Evolutionary conservation across 2,113 vertebrate genomes (phyloP), one percentile per base, ranked within the genome.

Genomic region (Tyto alba): DNA sequence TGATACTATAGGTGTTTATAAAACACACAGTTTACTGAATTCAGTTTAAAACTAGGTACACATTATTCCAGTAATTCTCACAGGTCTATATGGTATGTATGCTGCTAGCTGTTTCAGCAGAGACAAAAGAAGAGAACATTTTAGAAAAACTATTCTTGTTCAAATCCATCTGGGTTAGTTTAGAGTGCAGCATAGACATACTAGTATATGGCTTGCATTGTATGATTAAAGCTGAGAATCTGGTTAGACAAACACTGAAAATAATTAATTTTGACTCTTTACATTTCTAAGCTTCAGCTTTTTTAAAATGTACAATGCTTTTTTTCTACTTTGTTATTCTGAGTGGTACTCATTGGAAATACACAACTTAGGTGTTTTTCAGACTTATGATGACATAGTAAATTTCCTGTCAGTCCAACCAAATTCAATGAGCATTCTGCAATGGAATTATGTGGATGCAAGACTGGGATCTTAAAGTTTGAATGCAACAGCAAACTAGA

Each of bases 101-200:
- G 53, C 76, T 72, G 40, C 85, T 79, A 48, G 88, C 81, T 90
- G 47, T 94, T 97, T 94, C 92, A 91, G 87, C 93, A 95, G 79
- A 85, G 47, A 95, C 94, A 95, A 96, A 95, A 89, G 79, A 95
- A 74, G 50, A 89, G 90, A 94, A 90, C 82, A 90, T 89, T 97
- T 95, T 92, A 95, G 95, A 95, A 96, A 91, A 94, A 69, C 95
- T 79, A 93, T 97, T 97, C 60, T 96, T 73, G 50, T 96, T 95
- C 85, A 92, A 96, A 96, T 96, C 93, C 95, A 64, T 79, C 60
- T 43, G 88, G 30, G 59, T 83, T 96, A 90, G 91, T 88, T 93
- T 80, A 93, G 79, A 90, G 47, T 63, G 59, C 90, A 92, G 36
- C 79, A 87, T 3, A 90, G 85, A 47, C 3, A 22, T 63, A 41